phyloP scores from a whole-genome alignment of 2,888 invertebrate species.

The Caenorhabditis sulstoni region DNA sequence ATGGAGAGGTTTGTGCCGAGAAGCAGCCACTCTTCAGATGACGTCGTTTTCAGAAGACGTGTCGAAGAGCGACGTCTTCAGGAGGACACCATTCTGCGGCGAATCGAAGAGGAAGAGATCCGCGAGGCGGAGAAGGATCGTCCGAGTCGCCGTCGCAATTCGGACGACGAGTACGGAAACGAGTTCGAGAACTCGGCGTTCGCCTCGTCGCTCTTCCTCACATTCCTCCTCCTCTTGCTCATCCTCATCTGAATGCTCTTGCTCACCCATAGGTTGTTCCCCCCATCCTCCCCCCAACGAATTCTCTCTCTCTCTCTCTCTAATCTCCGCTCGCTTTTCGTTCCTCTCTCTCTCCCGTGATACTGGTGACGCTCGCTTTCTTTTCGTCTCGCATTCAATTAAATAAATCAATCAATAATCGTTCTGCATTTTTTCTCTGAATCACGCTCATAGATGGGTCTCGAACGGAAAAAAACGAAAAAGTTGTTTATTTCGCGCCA shows the following conservation, averaged over 20 bases:
- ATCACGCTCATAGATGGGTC: no score
- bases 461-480: no score
- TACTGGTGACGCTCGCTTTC: constrained; percentile 17
- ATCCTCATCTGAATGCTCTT: no score
- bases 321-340: constrained; percentile 16
- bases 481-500: no score
- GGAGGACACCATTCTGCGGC: constrained; percentile 58
- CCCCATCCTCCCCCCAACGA: no score
- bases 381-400: constrained; percentile 15
- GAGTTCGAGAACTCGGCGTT: constrained; percentile 25
- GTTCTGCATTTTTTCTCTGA: no score
- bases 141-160: constrained; percentile 15
- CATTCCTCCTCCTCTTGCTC: neutral
- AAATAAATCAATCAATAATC: neutral
- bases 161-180: constrained; percentile 28
- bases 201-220: neutral
- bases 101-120: constrained; percentile 59
- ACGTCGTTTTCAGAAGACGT: constrained; percentile 43
- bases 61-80: constrained; percentile 58
- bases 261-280: no score
- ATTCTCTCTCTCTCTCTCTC: constrained; percentile 1
- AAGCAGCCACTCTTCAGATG: neutral
- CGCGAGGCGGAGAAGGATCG: constrained; percentile 38
- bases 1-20: constrained; percentile 45
- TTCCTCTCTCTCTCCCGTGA: constrained; percentile 23